Conservation (phyloP, 2,888 invertebrate genomes). For the Eupithecia inturbata region DNA sequence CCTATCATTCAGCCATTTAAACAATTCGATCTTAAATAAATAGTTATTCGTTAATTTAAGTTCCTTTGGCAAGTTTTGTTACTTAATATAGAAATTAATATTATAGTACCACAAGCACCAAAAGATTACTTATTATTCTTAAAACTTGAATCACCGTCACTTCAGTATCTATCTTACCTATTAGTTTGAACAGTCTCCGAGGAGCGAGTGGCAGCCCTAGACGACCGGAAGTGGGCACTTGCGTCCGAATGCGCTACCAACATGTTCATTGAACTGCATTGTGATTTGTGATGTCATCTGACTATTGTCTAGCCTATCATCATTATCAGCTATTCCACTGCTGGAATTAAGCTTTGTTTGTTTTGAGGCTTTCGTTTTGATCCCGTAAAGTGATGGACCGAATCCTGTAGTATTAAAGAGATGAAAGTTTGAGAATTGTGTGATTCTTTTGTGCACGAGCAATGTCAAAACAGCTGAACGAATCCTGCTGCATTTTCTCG, state of each 20-base stretch:
- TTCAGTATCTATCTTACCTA: not conserved
- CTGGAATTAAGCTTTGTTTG: not conserved
- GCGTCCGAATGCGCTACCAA: conserved; percentile 5
- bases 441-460: not conserved
- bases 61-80: too few species aligned
- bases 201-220: conserved; percentile 20
- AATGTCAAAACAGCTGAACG: not conserved
- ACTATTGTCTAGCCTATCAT: not conserved
- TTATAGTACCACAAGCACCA: too few species aligned
- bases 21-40: too few species aligned
- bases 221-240: conserved; percentile 29
- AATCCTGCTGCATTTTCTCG: not conserved
- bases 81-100: too few species aligned
- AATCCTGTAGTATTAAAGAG: not conserved
- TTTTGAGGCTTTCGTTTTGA: not conserved
- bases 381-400: not conserved
- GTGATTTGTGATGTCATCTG: conserved; percentile 23
- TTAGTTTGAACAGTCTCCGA: not conserved
- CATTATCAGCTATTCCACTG: not conserved
- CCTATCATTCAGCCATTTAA: too few species aligned
- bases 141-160: not conserved
- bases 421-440: not conserved
- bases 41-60: too few species aligned
- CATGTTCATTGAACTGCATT: conserved; percentile 29
- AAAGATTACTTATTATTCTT: too few species aligned